Evolutionary conservation across 2,888 invertebrate species (phyloP).

Genomic region (Tipula lateralis): DNA sequence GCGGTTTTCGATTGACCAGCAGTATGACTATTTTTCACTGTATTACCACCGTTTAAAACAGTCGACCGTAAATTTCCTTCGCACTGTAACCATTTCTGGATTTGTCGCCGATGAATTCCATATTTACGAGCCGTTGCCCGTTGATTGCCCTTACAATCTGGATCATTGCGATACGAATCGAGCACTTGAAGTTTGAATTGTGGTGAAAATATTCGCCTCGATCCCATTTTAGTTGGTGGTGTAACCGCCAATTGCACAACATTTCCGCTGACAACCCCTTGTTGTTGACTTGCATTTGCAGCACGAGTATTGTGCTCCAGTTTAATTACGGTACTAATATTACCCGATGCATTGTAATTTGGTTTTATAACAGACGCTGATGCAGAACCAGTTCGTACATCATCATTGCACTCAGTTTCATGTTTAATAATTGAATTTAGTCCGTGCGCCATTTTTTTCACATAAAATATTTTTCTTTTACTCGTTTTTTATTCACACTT

Average conservation of each 20-base stretch:
- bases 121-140: slow-evolving; percentile 86
- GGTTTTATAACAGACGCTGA: slow-evolving; percentile 29
- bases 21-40: slow-evolving; percentile 33
- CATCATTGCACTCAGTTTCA: slow-evolving; percentile 41
- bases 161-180: slow-evolving; percentile 79
- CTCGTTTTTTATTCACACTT: slow-evolving; percentile 19
- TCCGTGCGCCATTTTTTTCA: slow-evolving; percentile 55
- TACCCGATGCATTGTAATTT: neutral
- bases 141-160: slow-evolving; percentile 84
- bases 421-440: slow-evolving; percentile 53
- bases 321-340: slow-evolving; percentile 35
- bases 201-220: slow-evolving; percentile 81
- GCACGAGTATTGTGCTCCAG: slow-evolving; percentile 31
- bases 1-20: slow-evolving; percentile 30
- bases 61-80: slow-evolving; percentile 73
- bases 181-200: slow-evolving; percentile 85
- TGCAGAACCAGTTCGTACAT: slow-evolving; percentile 32
- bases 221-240: slow-evolving; percentile 62
- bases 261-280: neutral
- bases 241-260: slow-evolving; percentile 37
- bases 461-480: slow-evolving; percentile 2
- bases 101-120: slow-evolving; percentile 82
- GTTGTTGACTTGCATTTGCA: neutral
- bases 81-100: slow-evolving; percentile 88
- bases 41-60: slow-evolving; percentile 53